Base-by-base conservation (phyloP, 2,113 vertebrate genomes). In the Anarhynchus alexandrinus region DNA sequence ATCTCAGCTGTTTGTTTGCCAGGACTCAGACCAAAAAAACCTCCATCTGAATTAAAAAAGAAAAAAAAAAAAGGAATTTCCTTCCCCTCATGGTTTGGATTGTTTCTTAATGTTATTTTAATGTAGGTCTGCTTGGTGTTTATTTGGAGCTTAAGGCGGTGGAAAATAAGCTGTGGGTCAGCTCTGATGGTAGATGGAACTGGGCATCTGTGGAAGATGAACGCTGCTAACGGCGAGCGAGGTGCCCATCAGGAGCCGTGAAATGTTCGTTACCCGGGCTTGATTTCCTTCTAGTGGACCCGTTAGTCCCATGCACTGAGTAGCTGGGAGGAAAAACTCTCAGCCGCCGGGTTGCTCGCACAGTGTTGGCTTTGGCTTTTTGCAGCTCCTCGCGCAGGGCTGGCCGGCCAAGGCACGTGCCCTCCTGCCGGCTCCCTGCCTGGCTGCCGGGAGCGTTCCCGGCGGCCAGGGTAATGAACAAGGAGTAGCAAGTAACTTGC, bases 71-170 rank as follows among this genome's bases (percentile, higher is more conserved):
- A 62, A 70, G 55, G 94, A 79, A 95, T 97, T 95, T 97, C 93
- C 91, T 94, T 95, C 91, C 66, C 93, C 84, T 40, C 42, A 67
- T 94, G 94, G 87, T 89, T 94, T 94, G 96, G 89, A 87, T 95
- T 95, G 94, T 94, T 97, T 94, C 97, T 94, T 91, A 85, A 94
- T 59, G 73, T 77, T 95, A 22, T 91, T 97, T 97, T 94, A 96
- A 90, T 85, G 84, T 30, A 30, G 49, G 70, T 70, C 83, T 89
- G 54, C 71, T 93, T 70, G 78, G 93, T 91, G 94, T 87, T 95
- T 82, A 59, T 93, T 73, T 59, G 58, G 86, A 88, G 55, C 32
- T 86, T 45, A 51, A 90, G 40, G 85, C 85, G 59, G 69, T 55
- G 36, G 76, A 57, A 95, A 90, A 86, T 12, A 49, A 89, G 77